Evolutionary conservation across 1,140 invertebrate species (phyloP), one percentile per base, ranked within the genome.

Genomic region (Venustaconcha ellipsiformis): DNA sequence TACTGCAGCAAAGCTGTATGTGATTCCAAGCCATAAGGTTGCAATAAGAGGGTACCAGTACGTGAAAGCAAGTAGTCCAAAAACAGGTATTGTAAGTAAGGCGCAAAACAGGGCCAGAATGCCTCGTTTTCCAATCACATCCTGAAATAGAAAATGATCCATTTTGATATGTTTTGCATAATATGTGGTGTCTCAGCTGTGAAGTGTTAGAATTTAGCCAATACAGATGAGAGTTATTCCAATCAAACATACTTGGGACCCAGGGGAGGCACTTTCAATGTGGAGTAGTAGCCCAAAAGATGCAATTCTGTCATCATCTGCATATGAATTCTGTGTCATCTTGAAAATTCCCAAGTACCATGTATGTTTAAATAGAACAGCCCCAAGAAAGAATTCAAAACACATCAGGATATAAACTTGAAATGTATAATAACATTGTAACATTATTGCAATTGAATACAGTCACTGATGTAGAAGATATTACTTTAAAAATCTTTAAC

Each of bases 1-100:
- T 81, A 90, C 90, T 18, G 90, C 90, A 78, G 89, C 89, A 81
- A 91, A 86, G 17, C 89, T 90, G 81, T 90, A 91, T n/a, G 89
- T 90, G 48, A 90, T 67, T 59, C 90, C 90, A 4, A 91, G 84
- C 89, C 89, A 90, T 8, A 90, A 23, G 15, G 88, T 91, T 20
- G 86, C 78, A 13, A 91, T 83, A 3, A 90, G 78, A 14, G 90
- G 89, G 78, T 86, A 86, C 14, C 89, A 83, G 48, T 78, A 48
- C 13, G 85, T 87, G 77, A 90, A 90, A 8, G 89, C 90, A 65
- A 91, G 78, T 4, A 91, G 70, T 55, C 86, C 89, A 87, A 90
- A 91, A 15, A 90, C 88, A 13, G 90, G 90, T 59, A 90, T 86
- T 1, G 89, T 89, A 56, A 90, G 76, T 14, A 88, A 48, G 30